A percentile compares a stretch with the other conserved stretches of the same genome.
phyloP scores from a whole-genome alignment of 1,140 invertebrate species.

The Zophobas morio region DNA sequence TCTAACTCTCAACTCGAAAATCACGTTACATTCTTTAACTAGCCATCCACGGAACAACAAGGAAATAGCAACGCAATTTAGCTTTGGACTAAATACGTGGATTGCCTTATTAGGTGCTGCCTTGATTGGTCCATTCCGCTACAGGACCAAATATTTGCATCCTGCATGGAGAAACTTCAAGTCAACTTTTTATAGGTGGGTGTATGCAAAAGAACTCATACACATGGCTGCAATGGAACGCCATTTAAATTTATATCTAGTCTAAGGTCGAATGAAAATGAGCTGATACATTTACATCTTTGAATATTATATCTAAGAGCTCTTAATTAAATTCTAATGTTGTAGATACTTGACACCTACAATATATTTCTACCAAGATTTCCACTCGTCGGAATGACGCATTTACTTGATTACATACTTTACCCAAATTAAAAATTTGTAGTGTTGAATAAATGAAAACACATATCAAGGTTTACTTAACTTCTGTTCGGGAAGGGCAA shows the following conservation, averaged over 20 bases:
- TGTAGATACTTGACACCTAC: no score
- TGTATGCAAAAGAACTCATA: slow-evolving; percentile 1
- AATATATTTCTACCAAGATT: no score
- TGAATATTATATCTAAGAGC: not conserved
- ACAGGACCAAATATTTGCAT: slow-evolving; percentile 19
- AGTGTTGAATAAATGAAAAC: no score
- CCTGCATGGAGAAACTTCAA: slow-evolving; percentile 5
- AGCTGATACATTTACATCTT: not conserved
- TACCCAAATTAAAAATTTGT: no score
- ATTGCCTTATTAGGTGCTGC: slow-evolving; percentile 35
- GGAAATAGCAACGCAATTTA: slow-evolving; percentile 19
- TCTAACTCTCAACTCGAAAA: not conserved
- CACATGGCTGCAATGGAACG: not conserved
- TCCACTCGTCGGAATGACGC: no score
- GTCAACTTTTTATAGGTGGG: not conserved
- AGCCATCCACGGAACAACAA: slow-evolving; percentile 8
- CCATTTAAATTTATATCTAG: not conserved
- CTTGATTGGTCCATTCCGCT: slow-evolving; percentile 21
- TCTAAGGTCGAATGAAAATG: not conserved
- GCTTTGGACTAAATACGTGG: slow-evolving; percentile 29
- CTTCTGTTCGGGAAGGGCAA: no score
- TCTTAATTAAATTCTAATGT: no score
- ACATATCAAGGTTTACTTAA: no score
- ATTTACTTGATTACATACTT: no score
- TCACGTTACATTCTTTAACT: not conserved